Evolutionary conservation across 2,113 vertebrate genomes (phyloP).

Genomic region (Nothoprocta pentlandii): DNA sequence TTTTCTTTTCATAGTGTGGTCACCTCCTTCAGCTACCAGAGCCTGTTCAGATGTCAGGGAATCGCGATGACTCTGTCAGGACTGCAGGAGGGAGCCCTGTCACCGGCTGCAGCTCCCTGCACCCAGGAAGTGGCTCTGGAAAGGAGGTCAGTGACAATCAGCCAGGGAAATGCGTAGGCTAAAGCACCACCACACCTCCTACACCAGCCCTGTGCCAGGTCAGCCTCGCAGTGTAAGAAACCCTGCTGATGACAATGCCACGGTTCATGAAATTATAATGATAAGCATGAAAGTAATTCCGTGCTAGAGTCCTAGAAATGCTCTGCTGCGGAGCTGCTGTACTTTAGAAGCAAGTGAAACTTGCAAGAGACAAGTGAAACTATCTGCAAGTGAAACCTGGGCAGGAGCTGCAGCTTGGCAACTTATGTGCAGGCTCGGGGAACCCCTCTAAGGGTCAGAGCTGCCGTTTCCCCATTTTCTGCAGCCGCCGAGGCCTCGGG

Average conservation of each 20-base stretch:
- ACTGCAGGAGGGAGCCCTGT: too few species aligned
- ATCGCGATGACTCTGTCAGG: too few species aligned
- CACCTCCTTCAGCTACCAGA: background rate
- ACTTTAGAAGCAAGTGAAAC: background rate
- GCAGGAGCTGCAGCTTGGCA: background rate
- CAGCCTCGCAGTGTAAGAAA: background rate
- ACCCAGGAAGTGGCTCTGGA: background rate
- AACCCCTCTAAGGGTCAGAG: background rate
- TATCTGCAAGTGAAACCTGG: background rate
- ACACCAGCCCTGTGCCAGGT: background rate
- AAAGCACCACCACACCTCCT: background rate
- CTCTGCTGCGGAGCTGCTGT: background rate
- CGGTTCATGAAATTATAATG: background rate
- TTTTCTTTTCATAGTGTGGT: background rate
- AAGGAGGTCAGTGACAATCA: background rate
- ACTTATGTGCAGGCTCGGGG: fast-evolving
- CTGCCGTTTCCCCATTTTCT: background rate
- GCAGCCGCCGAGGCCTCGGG: background rate
- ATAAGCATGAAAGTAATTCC: background rate
- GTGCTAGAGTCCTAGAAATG: background rate
- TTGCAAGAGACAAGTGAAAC: too few species aligned
- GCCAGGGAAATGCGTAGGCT: background rate
- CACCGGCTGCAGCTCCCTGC: fast-evolving
- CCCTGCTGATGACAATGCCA: background rate
- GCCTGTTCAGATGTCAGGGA: background rate